Base-by-base conservation (phyloP, 2,888 invertebrate genomes). In the Entomobrya multifasciata region DNA sequence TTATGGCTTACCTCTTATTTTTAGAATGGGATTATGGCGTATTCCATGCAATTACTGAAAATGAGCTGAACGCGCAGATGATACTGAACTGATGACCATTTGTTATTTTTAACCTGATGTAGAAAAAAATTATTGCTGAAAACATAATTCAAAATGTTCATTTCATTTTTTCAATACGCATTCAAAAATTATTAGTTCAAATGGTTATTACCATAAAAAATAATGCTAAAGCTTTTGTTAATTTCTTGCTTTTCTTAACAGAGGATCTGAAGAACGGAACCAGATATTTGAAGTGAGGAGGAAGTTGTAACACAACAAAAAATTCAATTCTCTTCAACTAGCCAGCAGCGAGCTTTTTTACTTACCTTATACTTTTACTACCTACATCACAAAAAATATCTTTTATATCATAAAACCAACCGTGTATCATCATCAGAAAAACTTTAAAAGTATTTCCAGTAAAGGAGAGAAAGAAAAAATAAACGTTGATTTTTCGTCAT, bases 301-400 rank as follows among this genome's bases (percentile, higher is more conserved):
- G 36, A 55, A 17, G 52, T 20, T 36, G 30, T 55, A 36, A 17
- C 41, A 20, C 49, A n/a, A 30, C 74, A 20, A 55, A 55, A 27
- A 27, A 74, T 74, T 74, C 52, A 13, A 1, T 72, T 72, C 49
- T 76, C 57, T 52, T 52, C 52, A 25, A 57, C 44, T 77, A 77
- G 77, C 60, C 57, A 41, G 67, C 72, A 81, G 81, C 81, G 81
- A 81, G 81, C 81, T 81, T 81, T 79, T 72, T 81, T 72, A 72
- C 70, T 72, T 81, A 72, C 47, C 41, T 44, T 55, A 41, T 79
- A 79, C 79, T 65, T 77, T 79, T 79, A 79, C 77, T 41, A 60
- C 60, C 60, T 44, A 57, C 57, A 44, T 41, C 36, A 36, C 8
- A 36, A n/a, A n/a, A n/a, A 74, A 77, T 60, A 60, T 60, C 57